Evolutionary conservation across 2,888 invertebrate genomes (phyloP).

Genomic region (Lepeophtheirus nordmannii): DNA sequence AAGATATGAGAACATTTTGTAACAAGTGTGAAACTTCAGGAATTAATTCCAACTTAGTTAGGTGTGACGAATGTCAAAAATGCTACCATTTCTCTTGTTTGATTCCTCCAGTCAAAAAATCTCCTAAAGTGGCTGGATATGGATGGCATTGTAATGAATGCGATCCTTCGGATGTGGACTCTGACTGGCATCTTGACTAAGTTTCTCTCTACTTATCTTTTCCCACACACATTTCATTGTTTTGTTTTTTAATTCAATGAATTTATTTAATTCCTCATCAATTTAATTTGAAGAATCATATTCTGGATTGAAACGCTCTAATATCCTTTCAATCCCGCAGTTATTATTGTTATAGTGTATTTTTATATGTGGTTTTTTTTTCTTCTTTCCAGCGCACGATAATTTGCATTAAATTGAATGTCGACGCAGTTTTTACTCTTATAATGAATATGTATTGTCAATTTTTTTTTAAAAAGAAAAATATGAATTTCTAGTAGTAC

Average conservation of each 20-base stretch:
- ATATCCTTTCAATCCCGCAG: too few relatives aligned
- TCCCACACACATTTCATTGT: background rate
- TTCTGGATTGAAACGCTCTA: too few relatives aligned
- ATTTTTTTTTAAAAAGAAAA: too few relatives aligned
- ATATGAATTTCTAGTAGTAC: too few relatives aligned
- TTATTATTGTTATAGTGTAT: too few relatives aligned
- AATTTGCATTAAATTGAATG: too few relatives aligned
- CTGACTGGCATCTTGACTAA: conserved; percentile 22
- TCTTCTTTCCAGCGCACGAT: too few relatives aligned
- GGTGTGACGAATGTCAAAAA: conserved; percentile 47
- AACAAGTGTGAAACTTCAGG: conserved; percentile 50
- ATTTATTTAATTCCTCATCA: background rate
- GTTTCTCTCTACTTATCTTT: background rate
- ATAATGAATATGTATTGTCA: too few relatives aligned
- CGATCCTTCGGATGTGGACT: conserved; percentile 22
- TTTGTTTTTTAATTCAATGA: background rate
- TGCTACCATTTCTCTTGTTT: conserved; percentile 83
- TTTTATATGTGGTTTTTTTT: too few relatives aligned
- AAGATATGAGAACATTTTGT: conserved; percentile 39
- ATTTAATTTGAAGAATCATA: background rate
- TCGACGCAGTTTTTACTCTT: too few relatives aligned
- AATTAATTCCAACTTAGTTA: conserved; percentile 47
- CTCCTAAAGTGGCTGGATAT: conserved; percentile 27
- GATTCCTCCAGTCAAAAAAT: conserved; percentile 57
- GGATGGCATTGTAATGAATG: conserved; percentile 24